Conservation (phyloP, 1,140 invertebrate genomes). For the Drosophila azteca region DNA sequence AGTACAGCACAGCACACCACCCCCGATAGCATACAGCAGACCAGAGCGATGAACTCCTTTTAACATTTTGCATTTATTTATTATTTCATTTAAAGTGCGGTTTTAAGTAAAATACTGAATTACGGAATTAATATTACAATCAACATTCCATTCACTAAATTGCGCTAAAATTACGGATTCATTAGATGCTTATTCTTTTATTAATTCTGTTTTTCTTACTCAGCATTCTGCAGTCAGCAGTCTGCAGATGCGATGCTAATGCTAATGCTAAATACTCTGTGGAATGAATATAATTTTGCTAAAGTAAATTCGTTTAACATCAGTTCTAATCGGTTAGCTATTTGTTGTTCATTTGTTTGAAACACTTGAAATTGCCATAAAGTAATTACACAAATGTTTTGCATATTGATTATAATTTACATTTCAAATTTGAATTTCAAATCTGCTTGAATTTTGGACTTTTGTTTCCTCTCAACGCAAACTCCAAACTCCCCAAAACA, state of each 20-base stretch:
- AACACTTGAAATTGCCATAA: slow-evolving; percentile 77
- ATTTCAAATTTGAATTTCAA: slow-evolving; percentile 25
- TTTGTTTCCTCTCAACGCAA: slow-evolving; percentile 23
- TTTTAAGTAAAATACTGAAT: slow-evolving; percentile 59
- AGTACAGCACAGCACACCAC: slow-evolving; percentile 4
- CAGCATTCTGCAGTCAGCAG: slow-evolving; percentile 14
- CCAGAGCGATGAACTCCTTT: slow-evolving; percentile 14
- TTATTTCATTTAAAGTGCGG: slow-evolving; percentile 74
- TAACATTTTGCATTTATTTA: slow-evolving; percentile 76
- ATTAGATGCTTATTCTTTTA: slow-evolving; percentile 39
- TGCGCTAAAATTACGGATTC: slow-evolving; percentile 64
- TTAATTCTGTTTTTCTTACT: slow-evolving; percentile 46
- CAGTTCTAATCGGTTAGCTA: slow-evolving; percentile 77
- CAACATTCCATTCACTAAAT: slow-evolving; percentile 78
- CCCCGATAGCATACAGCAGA: slow-evolving; percentile 23
- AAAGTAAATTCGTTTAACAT: slow-evolving; percentile 84
- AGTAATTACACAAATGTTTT: slow-evolving; percentile 65
- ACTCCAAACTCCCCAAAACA: slow-evolving; percentile 34
- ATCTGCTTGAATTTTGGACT: slow-evolving; percentile 24
- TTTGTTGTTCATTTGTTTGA: slow-evolving; percentile 50
- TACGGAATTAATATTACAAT: slow-evolving; percentile 67
- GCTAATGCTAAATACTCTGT: slow-evolving; percentile 12
- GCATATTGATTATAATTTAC: slow-evolving; percentile 9
- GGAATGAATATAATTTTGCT: slow-evolving; percentile 81
- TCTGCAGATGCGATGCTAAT: slow-evolving; percentile 8